phyloP scores from a whole-genome alignment of 2,113 vertebrate genomes.

The Parus major region DNA sequence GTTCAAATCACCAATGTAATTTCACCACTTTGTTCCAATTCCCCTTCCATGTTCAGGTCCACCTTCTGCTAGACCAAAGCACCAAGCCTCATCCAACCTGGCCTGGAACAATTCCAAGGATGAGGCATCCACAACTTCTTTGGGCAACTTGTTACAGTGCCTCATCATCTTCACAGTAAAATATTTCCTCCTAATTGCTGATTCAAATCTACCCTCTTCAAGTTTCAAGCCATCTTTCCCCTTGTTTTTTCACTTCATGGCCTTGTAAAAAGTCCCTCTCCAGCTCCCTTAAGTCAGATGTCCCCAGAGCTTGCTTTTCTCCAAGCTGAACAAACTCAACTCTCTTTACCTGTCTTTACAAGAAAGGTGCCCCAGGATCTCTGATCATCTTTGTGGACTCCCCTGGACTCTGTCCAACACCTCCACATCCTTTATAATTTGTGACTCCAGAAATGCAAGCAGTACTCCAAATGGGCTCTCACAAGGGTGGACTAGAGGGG shows the following conservation, averaged over 20 bases:
- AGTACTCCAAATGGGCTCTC: not conserved
- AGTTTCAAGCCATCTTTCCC: not conserved
- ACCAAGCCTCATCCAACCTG: not conserved
- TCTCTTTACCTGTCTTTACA: not conserved
- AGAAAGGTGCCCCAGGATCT: not conserved
- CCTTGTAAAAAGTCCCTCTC: not conserved
- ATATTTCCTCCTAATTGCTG: not conserved
- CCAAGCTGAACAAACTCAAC: not conserved
- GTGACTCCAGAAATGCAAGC: not conserved
- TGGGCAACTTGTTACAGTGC: not conserved
- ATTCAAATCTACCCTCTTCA: not conserved
- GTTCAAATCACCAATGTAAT: not conserved
- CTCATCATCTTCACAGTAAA: not conserved
- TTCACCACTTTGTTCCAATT: not conserved
- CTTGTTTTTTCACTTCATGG: not conserved
- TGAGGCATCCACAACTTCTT: not conserved
- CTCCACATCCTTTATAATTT: rapidly evolving
- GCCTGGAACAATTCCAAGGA: not conserved
- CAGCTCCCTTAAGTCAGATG: not conserved
- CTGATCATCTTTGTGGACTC: not conserved
- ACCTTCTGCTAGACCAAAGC: not conserved
- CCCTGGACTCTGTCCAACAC: not conserved
- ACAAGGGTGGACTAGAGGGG: not conserved
- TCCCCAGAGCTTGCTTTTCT: not conserved
- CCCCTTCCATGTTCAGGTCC: not conserved